Base-by-base conservation (phyloP, 64 coral and sea anemone genomes). In the Hydrozoanthus tunicans region DNA sequence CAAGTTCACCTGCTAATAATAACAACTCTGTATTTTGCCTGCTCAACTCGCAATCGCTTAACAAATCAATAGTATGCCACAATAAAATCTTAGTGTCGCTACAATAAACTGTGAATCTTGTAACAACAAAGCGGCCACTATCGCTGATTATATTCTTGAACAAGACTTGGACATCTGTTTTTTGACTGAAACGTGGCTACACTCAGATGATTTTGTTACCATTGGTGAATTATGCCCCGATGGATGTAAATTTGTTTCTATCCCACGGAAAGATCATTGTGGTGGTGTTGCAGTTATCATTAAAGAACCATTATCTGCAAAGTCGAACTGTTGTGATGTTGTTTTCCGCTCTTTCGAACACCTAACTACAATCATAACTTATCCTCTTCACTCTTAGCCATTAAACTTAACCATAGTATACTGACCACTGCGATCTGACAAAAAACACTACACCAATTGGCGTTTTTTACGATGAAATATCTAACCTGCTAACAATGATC, bases 111-210 rank as follows among this genome's bases (percentile, higher is more conserved):
- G 79, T 81, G 79, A 81, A 81, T 81, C 79, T 56, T 12, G 79
- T 81, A 81, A 81, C 55, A 81, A 57, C 17, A 81, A 81, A 81
- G 55, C 79, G 11, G 79, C 79, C 12, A 5, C 15, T 81, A 59
- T 81, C 59, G 79, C 79, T 27, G 79, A 81, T 56, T 81, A 81
- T 81, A 81, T 81, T 56, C 54, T 81, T 81, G 79, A 81, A 12
- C 54, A 81, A 59, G 79, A 81, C 12, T 14, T 81, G 55, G 79
- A 81, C 4, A 59, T 81, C 4, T 81, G 79, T 81, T 81, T 53
- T 81, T 5, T 81, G 1, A 81, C 79, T 81, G 79, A 81, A 81
- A 81, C 79, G 11, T 80, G 78, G 78, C n/a, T 73, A 24, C 15
- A 64, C 13, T 64, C 62, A 9, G 62, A 64, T 14, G 62, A 64